phyloP scores from a whole-genome alignment of 1,140 invertebrate genomes.

The Homalodisca vitripennis region DNA sequence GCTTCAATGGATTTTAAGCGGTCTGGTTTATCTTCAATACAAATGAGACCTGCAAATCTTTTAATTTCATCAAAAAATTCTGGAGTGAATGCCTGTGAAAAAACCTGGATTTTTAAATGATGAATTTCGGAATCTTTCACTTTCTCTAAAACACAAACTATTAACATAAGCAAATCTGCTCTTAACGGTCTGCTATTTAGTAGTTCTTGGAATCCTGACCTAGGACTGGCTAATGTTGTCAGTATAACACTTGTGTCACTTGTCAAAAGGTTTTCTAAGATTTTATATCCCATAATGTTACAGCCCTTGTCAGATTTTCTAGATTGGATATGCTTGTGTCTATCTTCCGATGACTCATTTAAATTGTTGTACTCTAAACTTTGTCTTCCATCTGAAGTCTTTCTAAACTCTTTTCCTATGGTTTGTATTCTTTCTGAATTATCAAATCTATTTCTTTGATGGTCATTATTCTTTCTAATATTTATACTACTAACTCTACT shows the following conservation, averaged over 20 bases:
- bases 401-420: no score
- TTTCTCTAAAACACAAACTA: conserved; percentile 27
- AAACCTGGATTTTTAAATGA: conserved; percentile 12
- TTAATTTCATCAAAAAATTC: conserved; percentile 27
- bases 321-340: no score
- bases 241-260: conserved; percentile 28
- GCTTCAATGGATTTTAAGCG: neutral
- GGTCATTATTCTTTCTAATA: no score
- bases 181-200: conserved; percentile 22
- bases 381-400: no score
- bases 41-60: conserved; percentile 3
- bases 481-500: no score
- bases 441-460: no score
- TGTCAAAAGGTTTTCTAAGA: conserved; percentile 21
- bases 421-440: no score
- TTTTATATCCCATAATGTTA: conserved; percentile 32
- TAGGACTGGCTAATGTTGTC: conserved; percentile 20
- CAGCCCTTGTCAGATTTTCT: no score
- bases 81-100: conserved; percentile 11
- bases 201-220: conserved; percentile 7
- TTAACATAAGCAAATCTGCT: conserved; percentile 33
- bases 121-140: conserved; percentile 24
- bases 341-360: no score
- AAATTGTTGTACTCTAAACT: no score
- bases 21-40: conserved; percentile 17